phyloP scores from a whole-genome alignment of 2,797 vertebrate species.

The Perodicticus potto region DNA sequence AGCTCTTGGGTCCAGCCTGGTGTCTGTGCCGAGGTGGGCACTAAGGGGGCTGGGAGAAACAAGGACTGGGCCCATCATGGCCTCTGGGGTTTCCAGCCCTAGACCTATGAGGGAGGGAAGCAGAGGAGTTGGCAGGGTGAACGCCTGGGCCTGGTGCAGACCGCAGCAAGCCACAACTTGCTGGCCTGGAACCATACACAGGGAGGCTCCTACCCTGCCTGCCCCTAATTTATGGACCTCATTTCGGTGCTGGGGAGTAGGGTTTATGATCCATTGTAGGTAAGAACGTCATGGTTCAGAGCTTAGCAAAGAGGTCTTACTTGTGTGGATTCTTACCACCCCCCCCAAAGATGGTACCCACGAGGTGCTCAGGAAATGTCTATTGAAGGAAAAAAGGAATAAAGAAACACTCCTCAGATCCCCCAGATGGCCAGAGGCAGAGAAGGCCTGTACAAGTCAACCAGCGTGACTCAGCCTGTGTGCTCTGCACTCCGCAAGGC shows the following conservation, averaged over 20 bases:
- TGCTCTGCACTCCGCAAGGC: background rate
- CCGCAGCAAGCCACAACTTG: background rate
- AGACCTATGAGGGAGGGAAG: background rate
- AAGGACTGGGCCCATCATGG: background rate
- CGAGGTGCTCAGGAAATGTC: background rate
- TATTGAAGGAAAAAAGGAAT: background rate
- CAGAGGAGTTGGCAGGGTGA: background rate
- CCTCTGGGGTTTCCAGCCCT: background rate
- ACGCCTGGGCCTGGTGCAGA: background rate
- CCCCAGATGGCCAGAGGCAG: background rate
- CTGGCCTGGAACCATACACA: background rate
- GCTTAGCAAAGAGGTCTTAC: background rate
- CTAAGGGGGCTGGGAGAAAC: background rate
- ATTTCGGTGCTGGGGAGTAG: background rate
- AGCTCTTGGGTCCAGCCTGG: background rate
- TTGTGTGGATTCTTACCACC: background rate
- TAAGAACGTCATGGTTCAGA: background rate
- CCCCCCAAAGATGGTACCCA: background rate
- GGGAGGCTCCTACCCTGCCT: background rate
- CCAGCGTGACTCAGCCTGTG: background rate
- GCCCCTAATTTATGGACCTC: background rate
- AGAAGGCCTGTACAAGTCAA: background rate
- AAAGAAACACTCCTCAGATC: background rate
- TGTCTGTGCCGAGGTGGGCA: background rate
- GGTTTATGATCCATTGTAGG: background rate